Conservation (phyloP, 2,113 vertebrate species). For the Motacilla tschutschensis region DNA sequence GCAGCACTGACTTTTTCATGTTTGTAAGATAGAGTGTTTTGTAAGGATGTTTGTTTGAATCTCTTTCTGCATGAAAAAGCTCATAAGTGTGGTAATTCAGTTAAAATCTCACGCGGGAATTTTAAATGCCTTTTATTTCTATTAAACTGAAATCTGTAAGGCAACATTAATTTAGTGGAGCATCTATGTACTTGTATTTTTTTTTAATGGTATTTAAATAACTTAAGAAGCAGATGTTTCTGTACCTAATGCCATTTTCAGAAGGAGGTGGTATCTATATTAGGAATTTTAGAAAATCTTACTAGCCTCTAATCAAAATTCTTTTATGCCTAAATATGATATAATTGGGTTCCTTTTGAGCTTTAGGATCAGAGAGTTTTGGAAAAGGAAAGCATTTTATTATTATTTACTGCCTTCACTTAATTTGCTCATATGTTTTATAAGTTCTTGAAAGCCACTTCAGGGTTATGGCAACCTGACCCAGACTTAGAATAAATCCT, state of each 20-base stretch:
- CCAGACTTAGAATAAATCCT: not conserved
- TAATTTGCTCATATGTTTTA: slow-evolving; percentile 5
- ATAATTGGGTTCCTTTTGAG: not conserved
- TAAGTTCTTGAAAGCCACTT: slow-evolving; percentile 6
- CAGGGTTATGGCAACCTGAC: not conserved
- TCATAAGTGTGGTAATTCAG: not conserved
- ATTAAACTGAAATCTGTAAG: not conserved
- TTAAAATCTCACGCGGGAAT: not conserved
- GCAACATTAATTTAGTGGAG: not conserved
- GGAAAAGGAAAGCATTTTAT: not conserved
- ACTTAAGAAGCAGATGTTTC: not conserved
- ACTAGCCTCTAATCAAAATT: not conserved
- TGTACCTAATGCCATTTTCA: not conserved
- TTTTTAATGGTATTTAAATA: not conserved
- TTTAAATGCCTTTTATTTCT: not conserved
- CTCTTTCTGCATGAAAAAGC: not conserved
- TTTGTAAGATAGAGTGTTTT: not conserved
- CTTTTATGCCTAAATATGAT: not conserved
- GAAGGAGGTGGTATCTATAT: not conserved
- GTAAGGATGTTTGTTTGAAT: not conserved
- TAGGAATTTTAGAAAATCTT: not conserved
- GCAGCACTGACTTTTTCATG: not conserved
- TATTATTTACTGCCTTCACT: slow-evolving; percentile 11
- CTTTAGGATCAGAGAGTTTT: not conserved
- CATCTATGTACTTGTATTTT: not conserved